phyloP scores from a whole-genome alignment of 2,113 vertebrate genomes.

The Sisor rabdophorus region DNA sequence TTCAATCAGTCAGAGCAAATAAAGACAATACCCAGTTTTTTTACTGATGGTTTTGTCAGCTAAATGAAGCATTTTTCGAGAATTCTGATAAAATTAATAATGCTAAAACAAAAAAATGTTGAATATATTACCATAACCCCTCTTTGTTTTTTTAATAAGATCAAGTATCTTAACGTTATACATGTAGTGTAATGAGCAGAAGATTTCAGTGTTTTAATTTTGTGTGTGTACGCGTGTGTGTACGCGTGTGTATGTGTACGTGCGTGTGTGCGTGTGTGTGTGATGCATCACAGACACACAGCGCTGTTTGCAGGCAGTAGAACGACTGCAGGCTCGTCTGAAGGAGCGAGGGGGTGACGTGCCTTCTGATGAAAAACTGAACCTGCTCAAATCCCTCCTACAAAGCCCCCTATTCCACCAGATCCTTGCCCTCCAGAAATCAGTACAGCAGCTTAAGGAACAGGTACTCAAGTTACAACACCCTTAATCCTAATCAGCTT shows the following conservation, averaged over 20 bases:
- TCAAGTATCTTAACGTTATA: too few species aligned
- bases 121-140: background rate
- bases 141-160: background rate
- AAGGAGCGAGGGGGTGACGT: slow-evolving; percentile 86
- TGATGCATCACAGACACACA: slow-evolving; percentile 77
- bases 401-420: slow-evolving; percentile 98
- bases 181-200: background rate
- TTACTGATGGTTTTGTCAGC: background rate
- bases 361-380: slow-evolving; percentile 86
- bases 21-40: slow-evolving; percentile 6
- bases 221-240: too few species aligned
- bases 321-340: slow-evolving; percentile 87
- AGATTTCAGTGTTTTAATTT: background rate
- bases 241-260: background rate
- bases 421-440: slow-evolving; percentile 88
- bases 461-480: slow-evolving; percentile 70
- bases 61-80: too few species aligned
- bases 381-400: slow-evolving; percentile 85
- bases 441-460: slow-evolving; percentile 86
- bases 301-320: slow-evolving; percentile 89
- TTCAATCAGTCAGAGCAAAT: slow-evolving; percentile 24
- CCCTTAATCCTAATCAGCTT: background rate
- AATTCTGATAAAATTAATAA: background rate
- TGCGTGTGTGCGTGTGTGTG: slow-evolving; percentile 29
- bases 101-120: background rate